phyloP scores from a whole-genome alignment of 2,888 invertebrate species.

The Galerucella pusilla region DNA sequence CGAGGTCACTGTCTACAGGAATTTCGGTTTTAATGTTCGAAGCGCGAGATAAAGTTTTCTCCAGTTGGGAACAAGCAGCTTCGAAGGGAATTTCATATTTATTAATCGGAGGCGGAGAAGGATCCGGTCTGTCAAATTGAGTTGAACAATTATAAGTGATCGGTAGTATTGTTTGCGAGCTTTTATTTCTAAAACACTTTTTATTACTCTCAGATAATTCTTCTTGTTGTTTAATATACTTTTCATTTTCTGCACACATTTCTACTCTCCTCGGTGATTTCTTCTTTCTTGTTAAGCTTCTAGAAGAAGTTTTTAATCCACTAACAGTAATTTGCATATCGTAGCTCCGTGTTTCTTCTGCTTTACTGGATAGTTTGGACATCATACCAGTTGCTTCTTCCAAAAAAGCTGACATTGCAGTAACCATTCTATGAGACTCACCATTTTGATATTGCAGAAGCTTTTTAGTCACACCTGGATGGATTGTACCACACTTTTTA shows the following conservation, averaged over 20 bases:
- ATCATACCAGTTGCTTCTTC: slow-evolving; percentile 64
- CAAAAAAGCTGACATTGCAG: slow-evolving; percentile 63
- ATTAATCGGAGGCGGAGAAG: slow-evolving; percentile 55
- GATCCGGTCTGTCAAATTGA: slow-evolving; percentile 45
- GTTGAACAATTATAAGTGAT: slow-evolving; percentile 40
- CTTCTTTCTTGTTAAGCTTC: slow-evolving; percentile 37
- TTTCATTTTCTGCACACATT: slow-evolving; percentile 18
- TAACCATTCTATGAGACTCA: slow-evolving; percentile 57
- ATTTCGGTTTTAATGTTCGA: not conserved
- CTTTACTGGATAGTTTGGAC: slow-evolving; percentile 50
- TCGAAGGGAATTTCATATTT: slow-evolving; percentile 61
- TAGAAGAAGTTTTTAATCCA: slow-evolving; percentile 50
- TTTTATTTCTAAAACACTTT: slow-evolving; percentile 35
- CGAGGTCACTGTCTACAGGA: slow-evolving; percentile 20
- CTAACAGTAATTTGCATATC: slow-evolving; percentile 60
- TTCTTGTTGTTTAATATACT: not conserved
- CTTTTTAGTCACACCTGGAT: slow-evolving; percentile 52
- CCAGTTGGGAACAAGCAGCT: slow-evolving; percentile 60
- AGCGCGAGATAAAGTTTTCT: slow-evolving; percentile 49
- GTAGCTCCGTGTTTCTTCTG: slow-evolving; percentile 48
- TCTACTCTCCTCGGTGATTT: slow-evolving; percentile 23
- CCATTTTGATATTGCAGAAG: slow-evolving; percentile 13
- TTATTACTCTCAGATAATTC: not conserved
- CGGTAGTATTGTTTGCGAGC: slow-evolving; percentile 50
- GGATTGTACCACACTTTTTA: slow-evolving; percentile 56